A percentile compares a stretch with the other conserved stretches of the same genome.
phyloP scores from a whole-genome alignment of 53 echinoderm and acorn worm genomes.

The Holothuria scabra region DNA sequence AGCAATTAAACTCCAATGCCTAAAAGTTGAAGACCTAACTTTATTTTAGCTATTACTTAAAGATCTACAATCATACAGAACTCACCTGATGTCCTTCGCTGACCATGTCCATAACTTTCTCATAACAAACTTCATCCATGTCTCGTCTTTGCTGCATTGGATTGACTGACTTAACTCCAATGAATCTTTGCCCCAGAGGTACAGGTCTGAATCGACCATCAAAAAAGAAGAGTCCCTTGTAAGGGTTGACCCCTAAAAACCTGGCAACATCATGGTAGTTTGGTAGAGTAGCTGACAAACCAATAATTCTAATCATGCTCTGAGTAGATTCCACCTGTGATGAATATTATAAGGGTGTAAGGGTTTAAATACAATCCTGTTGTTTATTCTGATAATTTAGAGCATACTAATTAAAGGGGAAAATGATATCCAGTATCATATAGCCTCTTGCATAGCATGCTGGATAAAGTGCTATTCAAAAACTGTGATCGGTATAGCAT shows the following conservation, averaged over 20 bases:
- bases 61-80: too few relatives aligned
- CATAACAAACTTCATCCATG: slow-evolving; percentile 96
- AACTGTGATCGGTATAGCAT: too few relatives aligned
- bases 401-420: too few relatives aligned
- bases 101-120: slow-evolving; percentile 87
- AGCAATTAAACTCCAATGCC: too few relatives aligned
- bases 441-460: too few relatives aligned
- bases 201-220: slow-evolving; percentile 94
- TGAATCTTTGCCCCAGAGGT: slow-evolving; percentile 89
- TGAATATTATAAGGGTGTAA: neutral
- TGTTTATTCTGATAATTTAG: too few relatives aligned
- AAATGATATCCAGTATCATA: too few relatives aligned
- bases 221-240: slow-evolving; percentile 94
- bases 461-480: too few relatives aligned
- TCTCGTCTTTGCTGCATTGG: slow-evolving; percentile 83
- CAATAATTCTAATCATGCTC: slow-evolving; percentile 95
- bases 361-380: neutral
- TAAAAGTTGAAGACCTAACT: too few relatives aligned
- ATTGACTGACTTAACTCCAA: slow-evolving; percentile 86
- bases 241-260: slow-evolving; percentile 90
- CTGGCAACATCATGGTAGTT: slow-evolving; percentile 96
- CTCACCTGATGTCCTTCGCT: slow-evolving; percentile 89
- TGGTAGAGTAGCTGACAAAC: slow-evolving; percentile 93
- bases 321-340: slow-evolving; percentile 96
- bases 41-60: too few relatives aligned